Conservation (phyloP, 1,140 invertebrate species). For the Ericerus pela region DNA sequence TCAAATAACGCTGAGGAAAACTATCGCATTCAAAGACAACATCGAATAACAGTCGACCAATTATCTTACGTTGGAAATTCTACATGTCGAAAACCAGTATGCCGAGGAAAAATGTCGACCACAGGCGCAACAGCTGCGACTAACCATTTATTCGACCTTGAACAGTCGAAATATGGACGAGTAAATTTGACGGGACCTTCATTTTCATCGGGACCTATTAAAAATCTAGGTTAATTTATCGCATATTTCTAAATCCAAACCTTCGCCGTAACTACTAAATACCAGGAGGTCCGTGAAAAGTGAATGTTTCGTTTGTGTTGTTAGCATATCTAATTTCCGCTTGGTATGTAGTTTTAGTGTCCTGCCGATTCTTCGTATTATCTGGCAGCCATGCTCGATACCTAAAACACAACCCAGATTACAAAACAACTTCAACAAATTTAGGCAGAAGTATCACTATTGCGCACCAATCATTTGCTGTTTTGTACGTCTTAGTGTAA, state of each 20-base stretch:
- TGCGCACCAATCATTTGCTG: constrained; percentile 79
- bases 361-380: constrained; percentile 55
- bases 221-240: neutral
- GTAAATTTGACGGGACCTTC: constrained; percentile 87
- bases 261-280: constrained; percentile 13
- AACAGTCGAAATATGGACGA: constrained; percentile 91
- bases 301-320: constrained; percentile 86
- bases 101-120: constrained; percentile 86
- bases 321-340: constrained; percentile 85
- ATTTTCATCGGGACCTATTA: constrained; percentile 59
- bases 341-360: constrained; percentile 86
- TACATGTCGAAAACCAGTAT: constrained; percentile 85
- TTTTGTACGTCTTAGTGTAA: constrained; percentile 80
- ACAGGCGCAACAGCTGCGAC: constrained; percentile 85
- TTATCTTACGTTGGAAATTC: constrained; percentile 79
- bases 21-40: neutral
- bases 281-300: constrained; percentile 83
- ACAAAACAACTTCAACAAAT: constrained; percentile 7
- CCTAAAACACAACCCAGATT: constrained; percentile 30
- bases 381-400: constrained; percentile 79
- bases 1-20: neutral
- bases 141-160: constrained; percentile 87
- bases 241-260: neutral
- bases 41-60: neutral
- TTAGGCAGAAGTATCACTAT: neutral